Percentiles rank a stretch among this genome's conserved stretches.
Conservation (phyloP, 2,113 vertebrate genomes). For the Erpornis zantholeuca region DNA sequence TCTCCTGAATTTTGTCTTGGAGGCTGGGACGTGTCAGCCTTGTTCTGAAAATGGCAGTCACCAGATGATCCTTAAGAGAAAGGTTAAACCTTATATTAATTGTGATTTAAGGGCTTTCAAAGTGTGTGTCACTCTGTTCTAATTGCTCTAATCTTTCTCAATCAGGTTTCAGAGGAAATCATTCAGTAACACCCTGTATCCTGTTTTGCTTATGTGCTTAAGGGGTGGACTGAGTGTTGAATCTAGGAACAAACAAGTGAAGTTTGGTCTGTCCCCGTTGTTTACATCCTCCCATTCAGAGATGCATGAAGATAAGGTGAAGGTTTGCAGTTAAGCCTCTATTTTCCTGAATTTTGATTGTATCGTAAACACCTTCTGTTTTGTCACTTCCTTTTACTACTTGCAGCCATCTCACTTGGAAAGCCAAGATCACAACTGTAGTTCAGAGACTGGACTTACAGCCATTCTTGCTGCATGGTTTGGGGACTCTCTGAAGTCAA, state of each 20-base stretch:
- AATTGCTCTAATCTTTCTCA: slow-evolving; percentile 57
- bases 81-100: slow-evolving; percentile 23
- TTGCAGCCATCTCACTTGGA: not conserved
- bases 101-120: slow-evolving; percentile 23
- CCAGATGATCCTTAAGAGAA: not conserved
- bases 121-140: slow-evolving; percentile 12
- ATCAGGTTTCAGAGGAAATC: slow-evolving; percentile 62
- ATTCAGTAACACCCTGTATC: slow-evolving; percentile 61
- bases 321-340: slow-evolving; percentile 27
- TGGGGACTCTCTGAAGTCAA: not conserved
- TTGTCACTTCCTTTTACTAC: slow-evolving; percentile 28
- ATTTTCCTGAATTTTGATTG: slow-evolving; percentile 25
- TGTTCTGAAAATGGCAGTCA: not conserved
- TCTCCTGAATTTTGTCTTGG: not conserved
- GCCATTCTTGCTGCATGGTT: not conserved
- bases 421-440: not conserved
- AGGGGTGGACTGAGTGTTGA: not conserved
- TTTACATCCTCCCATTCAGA: slow-evolving; percentile 53
- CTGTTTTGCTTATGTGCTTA: slow-evolving; percentile 51
- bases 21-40: not conserved
- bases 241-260: slow-evolving; percentile 27
- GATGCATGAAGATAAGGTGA: slow-evolving; percentile 29
- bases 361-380: slow-evolving; percentile 27
- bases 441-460: not conserved
- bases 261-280: not conserved